Evolutionary conservation across 2,797 vertebrate species (phyloP).

Genomic region (Eurystomus glaucurus): DNA sequence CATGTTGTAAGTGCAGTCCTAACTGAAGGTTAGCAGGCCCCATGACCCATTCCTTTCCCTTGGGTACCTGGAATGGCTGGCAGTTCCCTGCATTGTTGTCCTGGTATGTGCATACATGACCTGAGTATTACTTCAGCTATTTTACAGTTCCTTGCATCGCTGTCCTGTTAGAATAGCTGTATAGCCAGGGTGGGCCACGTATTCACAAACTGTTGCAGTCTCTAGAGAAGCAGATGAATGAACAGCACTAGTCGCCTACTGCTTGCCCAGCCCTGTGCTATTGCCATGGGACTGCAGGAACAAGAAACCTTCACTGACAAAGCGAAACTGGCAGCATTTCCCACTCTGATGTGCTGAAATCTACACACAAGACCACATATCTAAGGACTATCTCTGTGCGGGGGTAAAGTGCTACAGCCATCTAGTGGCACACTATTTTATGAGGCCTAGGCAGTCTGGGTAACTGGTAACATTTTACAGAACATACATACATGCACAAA

Average conservation of each 20-base stretch:
- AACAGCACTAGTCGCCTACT: rapidly evolving
- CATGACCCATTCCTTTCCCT: background rate
- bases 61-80: background rate
- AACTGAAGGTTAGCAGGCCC: background rate
- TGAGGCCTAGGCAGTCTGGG: background rate
- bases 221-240: background rate
- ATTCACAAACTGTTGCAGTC: background rate
- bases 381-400: background rate
- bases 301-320: background rate
- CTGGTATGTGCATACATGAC: background rate
- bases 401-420: background rate
- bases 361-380: rapidly evolving
- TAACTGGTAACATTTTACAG: background rate
- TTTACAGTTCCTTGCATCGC: background rate
- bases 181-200: background rate
- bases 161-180: background rate
- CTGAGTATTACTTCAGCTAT: background rate
- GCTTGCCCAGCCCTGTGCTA: background rate
- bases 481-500: background rate
- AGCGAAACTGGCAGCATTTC: background rate
- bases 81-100: background rate
- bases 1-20: background rate
- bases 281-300: background rate
- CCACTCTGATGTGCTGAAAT: rapidly evolving
- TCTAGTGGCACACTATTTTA: background rate